phyloP scores from a whole-genome alignment of 1,140 invertebrate species.

The Drosophila seguyi region DNA sequence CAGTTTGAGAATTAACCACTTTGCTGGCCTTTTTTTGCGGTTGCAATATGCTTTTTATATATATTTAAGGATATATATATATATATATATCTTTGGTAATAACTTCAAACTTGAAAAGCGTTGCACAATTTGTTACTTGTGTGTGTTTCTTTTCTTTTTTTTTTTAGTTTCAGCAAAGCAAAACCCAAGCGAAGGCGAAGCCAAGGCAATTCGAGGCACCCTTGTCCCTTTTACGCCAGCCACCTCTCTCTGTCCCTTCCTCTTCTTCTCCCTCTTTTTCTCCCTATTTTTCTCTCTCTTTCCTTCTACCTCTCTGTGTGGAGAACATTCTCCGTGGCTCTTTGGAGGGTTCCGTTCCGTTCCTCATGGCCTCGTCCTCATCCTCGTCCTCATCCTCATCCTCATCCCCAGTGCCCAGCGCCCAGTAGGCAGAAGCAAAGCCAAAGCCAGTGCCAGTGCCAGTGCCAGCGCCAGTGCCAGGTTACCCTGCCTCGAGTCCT shows the following conservation, averaged over 20 bases:
- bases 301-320: background rate
- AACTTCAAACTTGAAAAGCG: constrained; percentile 48
- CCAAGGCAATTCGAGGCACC: constrained; percentile 55
- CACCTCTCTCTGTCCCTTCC: constrained; percentile 14
- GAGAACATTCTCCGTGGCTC: background rate
- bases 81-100: background rate
- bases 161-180: constrained; percentile 1
- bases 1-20: constrained; percentile 6
- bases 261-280: background rate
- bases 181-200: constrained; percentile 31
- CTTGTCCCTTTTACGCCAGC: constrained; percentile 42
- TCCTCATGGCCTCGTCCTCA: constrained; percentile 48
- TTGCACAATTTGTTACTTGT: constrained; percentile 46
- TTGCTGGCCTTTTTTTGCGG: background rate
- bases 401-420: constrained; percentile 20
- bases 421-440: constrained; percentile 4
- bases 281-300: background rate
- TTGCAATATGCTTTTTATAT: background rate
- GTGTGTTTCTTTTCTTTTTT: background rate
- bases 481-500: constrained; percentile 7
- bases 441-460: constrained; percentile 8
- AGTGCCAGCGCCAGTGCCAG: constrained; percentile 2
- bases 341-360: constrained; percentile 6
- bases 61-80: background rate
- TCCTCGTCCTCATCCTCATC: constrained; percentile 40